Conservation (phyloP, 2,113 vertebrate species). For the Stigmatopora argus region DNA sequence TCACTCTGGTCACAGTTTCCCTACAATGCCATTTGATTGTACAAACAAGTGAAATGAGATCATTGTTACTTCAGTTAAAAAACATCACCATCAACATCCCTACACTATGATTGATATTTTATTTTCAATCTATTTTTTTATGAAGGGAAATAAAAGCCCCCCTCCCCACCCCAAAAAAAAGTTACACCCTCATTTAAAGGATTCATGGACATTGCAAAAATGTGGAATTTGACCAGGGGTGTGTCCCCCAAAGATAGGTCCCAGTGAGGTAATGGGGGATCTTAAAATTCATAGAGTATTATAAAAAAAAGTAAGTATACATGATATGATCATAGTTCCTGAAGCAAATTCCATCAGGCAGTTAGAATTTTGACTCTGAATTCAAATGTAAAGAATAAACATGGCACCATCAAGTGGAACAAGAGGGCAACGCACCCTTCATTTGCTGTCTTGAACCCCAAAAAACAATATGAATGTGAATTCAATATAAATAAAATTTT, state of each 20-base stretch:
- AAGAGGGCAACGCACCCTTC: background rate
- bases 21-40: background rate
- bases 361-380: background rate
- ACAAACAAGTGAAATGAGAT: background rate
- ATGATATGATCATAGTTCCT: background rate
- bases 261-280: background rate
- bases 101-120: no score
- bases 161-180: no score
- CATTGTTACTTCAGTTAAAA: no score
- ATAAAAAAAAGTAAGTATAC: background rate
- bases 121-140: no score
- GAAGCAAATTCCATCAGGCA: background rate
- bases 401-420: background rate
- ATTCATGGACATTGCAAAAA: background rate
- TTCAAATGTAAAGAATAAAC: background rate
- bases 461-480: background rate
- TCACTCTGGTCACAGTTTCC: background rate
- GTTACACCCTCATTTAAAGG: no score
- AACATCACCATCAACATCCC: no score
- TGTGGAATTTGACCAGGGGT: background rate
- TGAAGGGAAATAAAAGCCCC: no score
- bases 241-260: background rate
- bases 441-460: background rate
- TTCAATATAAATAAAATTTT: background rate
- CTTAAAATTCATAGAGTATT: background rate